Percentiles rank a stretch among this genome's conserved stretches.
These are phyloP conservation scores for Cataglyphis rosenhaueri DNA, from an alignment of 2,888 invertebrate genomes.

Conservation along the genomic window DNA sequence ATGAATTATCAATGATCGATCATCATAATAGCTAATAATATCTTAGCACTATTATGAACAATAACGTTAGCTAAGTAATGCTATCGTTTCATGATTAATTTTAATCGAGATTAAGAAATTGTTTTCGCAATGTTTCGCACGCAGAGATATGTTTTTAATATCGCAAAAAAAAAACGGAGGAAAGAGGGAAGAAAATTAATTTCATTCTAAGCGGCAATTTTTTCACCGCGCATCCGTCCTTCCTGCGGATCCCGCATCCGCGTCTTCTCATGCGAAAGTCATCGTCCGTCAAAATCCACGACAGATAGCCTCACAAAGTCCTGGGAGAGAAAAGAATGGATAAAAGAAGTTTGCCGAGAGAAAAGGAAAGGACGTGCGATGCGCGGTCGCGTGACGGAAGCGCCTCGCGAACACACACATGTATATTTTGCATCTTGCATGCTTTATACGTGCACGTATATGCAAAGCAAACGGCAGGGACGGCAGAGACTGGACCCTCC, in stretches of 20 bases:
- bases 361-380: conserved; percentile 28
- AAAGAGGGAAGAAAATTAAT: conserved; percentile 39
- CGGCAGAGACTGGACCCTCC: neutral
- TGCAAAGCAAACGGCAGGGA: neutral
- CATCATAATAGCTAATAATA: neutral
- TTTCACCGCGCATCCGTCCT: conserved; percentile 45
- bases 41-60: neutral
- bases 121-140: conserved; percentile 9
- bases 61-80: neutral
- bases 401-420: conserved; percentile 67
- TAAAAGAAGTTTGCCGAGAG: conserved; percentile 45
- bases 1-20: neutral
- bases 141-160: neutral
- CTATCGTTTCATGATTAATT: neutral
- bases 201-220: conserved; percentile 60
- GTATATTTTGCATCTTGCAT: conserved; percentile 65
- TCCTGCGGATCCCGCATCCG: conserved; percentile 65
- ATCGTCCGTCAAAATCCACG: conserved; percentile 62
- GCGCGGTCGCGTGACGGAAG: conserved; percentile 82
- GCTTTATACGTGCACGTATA: conserved; percentile 2
- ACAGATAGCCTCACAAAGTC: conserved; percentile 17
- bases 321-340: conserved; percentile 16
- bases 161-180: neutral
- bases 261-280: conserved; percentile 63
- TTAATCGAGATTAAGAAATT: neutral